A percentile compares a stretch with the other conserved stretches of the same genome.
phyloP scores from a whole-genome alignment of 2,113 vertebrate species.

The Thamnaconus septentrionalis region DNA sequence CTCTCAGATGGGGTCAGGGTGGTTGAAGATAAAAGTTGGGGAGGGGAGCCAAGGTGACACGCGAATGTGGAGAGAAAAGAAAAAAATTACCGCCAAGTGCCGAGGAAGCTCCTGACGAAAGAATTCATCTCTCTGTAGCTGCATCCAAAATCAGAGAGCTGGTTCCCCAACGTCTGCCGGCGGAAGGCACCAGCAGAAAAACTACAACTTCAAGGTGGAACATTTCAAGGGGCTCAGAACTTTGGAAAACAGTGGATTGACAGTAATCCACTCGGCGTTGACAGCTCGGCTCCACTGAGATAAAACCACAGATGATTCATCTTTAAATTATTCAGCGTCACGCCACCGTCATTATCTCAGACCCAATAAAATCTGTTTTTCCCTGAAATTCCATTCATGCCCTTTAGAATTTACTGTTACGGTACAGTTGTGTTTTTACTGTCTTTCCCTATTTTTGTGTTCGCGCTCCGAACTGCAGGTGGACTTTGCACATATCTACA shows the following conservation, averaged over 20 bases:
- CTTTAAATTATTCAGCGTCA: slow-evolving; percentile 2
- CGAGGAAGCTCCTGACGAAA: slow-evolving; percentile 12
- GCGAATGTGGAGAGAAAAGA: background rate
- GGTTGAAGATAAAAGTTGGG: slow-evolving; percentile 28
- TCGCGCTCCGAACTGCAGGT: too few species aligned
- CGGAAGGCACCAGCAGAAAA: background rate
- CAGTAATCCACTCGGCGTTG: background rate
- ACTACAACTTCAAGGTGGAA: slow-evolving; percentile 21
- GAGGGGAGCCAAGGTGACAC: slow-evolving; percentile 35
- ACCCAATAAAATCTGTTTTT: background rate
- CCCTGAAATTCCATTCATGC: too few species aligned
- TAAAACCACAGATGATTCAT: background rate
- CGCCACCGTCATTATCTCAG: background rate
- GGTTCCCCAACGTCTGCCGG: background rate
- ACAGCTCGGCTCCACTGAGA: background rate
- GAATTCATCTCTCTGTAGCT: slow-evolving; percentile 4
- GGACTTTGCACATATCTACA: too few species aligned
- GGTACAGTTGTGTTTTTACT: too few species aligned
- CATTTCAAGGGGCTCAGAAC: slow-evolving; percentile 1
- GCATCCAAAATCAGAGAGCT: background rate
- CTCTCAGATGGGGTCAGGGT: slow-evolving; percentile 22
- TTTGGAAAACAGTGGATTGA: slow-evolving; percentile 1
- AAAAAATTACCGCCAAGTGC: slow-evolving; percentile 12
- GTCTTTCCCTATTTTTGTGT: too few species aligned
- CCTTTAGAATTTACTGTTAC: too few species aligned